These are phyloP conservation scores for Pelobates fuscus DNA, from an alignment of 2,113 vertebrate species.

Conservation along the genomic window DNA sequence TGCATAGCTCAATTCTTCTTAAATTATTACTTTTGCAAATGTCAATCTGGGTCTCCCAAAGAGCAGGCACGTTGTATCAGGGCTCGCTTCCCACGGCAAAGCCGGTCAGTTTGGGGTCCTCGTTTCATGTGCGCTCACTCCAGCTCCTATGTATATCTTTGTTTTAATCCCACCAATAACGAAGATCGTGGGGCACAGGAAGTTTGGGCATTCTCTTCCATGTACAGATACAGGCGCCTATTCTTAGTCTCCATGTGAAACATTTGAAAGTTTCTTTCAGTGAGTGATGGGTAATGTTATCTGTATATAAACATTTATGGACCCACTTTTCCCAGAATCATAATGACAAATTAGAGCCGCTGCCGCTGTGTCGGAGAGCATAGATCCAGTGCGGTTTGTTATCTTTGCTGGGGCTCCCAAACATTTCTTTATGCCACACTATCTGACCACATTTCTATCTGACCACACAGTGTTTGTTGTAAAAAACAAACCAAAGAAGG, in stretches of 20 bases:
- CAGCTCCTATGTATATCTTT: not conserved
- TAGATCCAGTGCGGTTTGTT: not conserved
- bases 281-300: slow-evolving; percentile 41
- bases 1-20: not conserved
- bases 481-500: no score
- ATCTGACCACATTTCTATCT: no score
- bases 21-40: not conserved
- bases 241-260: slow-evolving; percentile 38
- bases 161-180: not conserved
- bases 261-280: not conserved
- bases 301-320: slow-evolving; percentile 28
- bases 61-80: not conserved
- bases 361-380: not conserved
- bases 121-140: not conserved
- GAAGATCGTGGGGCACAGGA: slow-evolving; percentile 3
- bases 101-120: not conserved
- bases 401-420: not conserved
- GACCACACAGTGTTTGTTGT: no score
- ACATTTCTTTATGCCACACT: no score
- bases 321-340: slow-evolving; percentile 24
- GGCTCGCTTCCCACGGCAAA: slow-evolving; percentile 23
- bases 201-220: not conserved
- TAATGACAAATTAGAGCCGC: not conserved
- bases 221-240: slow-evolving; percentile 15
- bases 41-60: not conserved